Evolutionary conservation across 1,140 invertebrate genomes (phyloP), one percentile per base, ranked within the genome.

Genomic region (Drosophila nebulosa): DNA sequence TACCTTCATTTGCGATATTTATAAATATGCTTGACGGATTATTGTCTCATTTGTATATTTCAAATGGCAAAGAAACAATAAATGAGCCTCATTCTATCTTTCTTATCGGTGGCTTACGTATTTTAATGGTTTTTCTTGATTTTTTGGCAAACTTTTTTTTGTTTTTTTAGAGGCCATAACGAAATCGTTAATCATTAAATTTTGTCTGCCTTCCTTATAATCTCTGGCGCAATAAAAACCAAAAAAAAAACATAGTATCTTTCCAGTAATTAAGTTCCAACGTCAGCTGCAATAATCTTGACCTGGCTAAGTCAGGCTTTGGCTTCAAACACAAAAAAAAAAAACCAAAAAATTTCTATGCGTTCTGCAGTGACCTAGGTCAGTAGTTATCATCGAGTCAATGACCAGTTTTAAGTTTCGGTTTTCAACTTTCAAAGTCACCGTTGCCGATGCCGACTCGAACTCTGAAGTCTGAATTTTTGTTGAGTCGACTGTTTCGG

Each of bases 131-230:
- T 60, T 59, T 56, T 51, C 32, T 53, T 52, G 57, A 63, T 62
- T 74, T 46, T 75, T 79, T 79, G 76, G 76, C 76, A 72, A 72
- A 63, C 74, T 74, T 78, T 78, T 69, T 46, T 3, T 2, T 24
- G 2, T 24, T 9, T 10, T 32, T 32, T 21, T 10, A 62, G 60
- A 56, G 76, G 66, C 73, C 78, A 81, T 81, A 26, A 74, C 59
- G 6, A 64, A 66, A 55, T 66, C 59, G 65, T 67, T 67, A 65
- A 76, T 68, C 64, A 51, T 55, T 30, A 16, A 56, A 18, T 72
- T 42, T 72, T 55, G 50, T 46, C 55, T 66, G 9, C 50, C 64
- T 55, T 69, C 39, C 68, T 78, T 67, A 46, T 46, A 46, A 46
- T 21, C 16, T 46, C 4, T 12, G 4, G 16, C 7, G 39, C 16